Evolutionary conservation across 2,888 invertebrate species (phyloP).

Genomic region (Amphipyra tragopoginis): DNA sequence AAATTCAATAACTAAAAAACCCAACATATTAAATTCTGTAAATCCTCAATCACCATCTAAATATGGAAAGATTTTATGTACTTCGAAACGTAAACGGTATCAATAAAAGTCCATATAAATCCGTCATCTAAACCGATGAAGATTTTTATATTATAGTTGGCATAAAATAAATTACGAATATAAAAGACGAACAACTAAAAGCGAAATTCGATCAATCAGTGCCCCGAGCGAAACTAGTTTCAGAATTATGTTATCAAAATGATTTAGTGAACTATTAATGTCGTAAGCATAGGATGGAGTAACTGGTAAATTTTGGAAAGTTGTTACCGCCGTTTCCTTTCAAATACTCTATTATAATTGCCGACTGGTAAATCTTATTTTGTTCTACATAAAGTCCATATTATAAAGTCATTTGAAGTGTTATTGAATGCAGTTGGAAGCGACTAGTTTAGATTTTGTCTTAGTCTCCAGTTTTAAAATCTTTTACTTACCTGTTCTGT

Average conservation of each 20-base stretch:
- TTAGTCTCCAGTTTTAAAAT: neutral
- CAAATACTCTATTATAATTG: constrained; percentile 23
- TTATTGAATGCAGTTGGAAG: constrained; percentile 3
- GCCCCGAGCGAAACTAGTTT: constrained; percentile 56
- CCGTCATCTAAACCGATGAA: constrained; percentile 41
- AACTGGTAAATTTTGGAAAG: constrained; percentile 73
- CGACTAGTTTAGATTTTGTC: constrained; percentile 9
- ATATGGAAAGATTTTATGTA: constrained; percentile 53
- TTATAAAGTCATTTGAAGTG: neutral
- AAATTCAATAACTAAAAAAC: constrained; percentile 36
- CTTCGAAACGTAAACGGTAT: constrained; percentile 41
- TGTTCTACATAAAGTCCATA: constrained; percentile 20
- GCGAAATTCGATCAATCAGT: constrained; percentile 60
- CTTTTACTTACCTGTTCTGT: neutral
- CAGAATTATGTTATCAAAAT: constrained; percentile 55
- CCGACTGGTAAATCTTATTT: constrained; percentile 27
- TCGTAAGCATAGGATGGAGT: constrained; percentile 60
- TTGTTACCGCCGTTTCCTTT: constrained; percentile 53
- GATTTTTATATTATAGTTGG: constrained; percentile 51
- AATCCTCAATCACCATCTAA: constrained; percentile 48
- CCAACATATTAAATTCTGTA: constrained; percentile 29
- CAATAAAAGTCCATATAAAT: constrained; percentile 62
- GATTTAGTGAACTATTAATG: constrained; percentile 55
- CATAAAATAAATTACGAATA: constrained; percentile 53
- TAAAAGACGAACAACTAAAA: constrained; percentile 58